Conservation (phyloP, 2,113 vertebrate genomes). For the Agapornis roseicollis region DNA sequence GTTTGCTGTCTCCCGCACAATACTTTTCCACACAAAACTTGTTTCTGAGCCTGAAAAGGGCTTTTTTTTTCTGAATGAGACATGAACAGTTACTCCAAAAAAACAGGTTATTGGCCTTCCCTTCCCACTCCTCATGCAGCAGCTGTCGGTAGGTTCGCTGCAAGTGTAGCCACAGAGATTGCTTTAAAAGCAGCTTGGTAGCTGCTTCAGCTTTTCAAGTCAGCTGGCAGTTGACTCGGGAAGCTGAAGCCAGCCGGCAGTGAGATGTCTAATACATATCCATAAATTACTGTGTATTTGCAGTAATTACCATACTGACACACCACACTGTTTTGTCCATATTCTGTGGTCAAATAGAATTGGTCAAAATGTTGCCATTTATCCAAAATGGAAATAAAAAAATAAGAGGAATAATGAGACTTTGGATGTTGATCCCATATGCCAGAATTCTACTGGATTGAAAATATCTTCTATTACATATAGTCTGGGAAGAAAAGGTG, state of each 20-base stretch:
- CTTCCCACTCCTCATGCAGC: background rate
- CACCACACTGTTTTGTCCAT: background rate
- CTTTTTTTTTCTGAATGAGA: background rate
- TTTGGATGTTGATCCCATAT: background rate
- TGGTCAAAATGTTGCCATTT: conserved; percentile 11
- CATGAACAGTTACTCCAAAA: background rate
- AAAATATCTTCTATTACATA: background rate
- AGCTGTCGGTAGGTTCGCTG: background rate
- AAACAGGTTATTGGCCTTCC: background rate
- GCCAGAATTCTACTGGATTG: background rate
- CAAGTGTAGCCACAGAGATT: background rate
- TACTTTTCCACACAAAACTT: background rate
- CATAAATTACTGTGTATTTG: conserved; percentile 10
- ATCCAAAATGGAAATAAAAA: conserved; percentile 12
- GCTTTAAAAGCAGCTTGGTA: background rate
- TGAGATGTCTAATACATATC: background rate
- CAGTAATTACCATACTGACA: background rate
- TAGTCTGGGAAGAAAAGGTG: background rate
- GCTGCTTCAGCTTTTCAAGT: background rate
- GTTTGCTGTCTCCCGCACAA: background rate
- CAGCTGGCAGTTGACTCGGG: background rate
- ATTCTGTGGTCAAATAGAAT: background rate
- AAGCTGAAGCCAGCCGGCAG: background rate
- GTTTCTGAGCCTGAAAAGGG: background rate
- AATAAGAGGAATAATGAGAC: background rate